Percentiles rank a stretch among this genome's conserved stretches.
Evolutionary conservation across 2,888 invertebrate genomes (phyloP).

Genomic region (Orthosia gracilis): DNA sequence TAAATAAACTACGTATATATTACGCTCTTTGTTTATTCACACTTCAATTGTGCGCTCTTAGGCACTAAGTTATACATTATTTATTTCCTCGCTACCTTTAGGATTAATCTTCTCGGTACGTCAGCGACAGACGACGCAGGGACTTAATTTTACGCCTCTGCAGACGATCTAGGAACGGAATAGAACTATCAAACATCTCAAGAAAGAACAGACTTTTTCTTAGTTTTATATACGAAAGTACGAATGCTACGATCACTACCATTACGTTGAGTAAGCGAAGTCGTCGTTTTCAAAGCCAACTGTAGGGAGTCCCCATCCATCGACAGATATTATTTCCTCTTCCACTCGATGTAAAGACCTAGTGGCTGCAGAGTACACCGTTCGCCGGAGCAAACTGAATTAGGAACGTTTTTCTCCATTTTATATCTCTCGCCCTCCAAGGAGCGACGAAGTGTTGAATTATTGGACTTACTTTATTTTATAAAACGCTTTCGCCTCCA

Average conservation of each 20-base stretch:
- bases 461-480: slow-evolving; percentile 89
- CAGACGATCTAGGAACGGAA: slow-evolving; percentile 47
- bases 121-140: slow-evolving; percentile 44
- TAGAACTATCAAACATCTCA: slow-evolving; percentile 63
- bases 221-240: slow-evolving; percentile 61
- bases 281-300: slow-evolving; percentile 74
- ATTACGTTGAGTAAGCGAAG: slow-evolving; percentile 76
- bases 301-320: slow-evolving; percentile 74
- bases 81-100: slow-evolving; percentile 56
- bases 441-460: slow-evolving; percentile 88
- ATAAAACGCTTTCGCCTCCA: slow-evolving; percentile 84
- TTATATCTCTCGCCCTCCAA: slow-evolving; percentile 85
- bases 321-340: slow-evolving; percentile 83
- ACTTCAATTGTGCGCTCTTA: slow-evolving; percentile 69
- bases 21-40: slow-evolving; percentile 72
- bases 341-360: slow-evolving; percentile 77
- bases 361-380: slow-evolving; percentile 80
- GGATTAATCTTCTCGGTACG: slow-evolving; percentile 41
- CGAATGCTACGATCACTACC: slow-evolving; percentile 62
- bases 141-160: slow-evolving; percentile 57
- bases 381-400: slow-evolving; percentile 87
- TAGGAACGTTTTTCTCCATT: slow-evolving; percentile 89
- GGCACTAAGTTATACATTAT: slow-evolving; percentile 63
- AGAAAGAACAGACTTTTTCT: slow-evolving; percentile 66
- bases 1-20: slow-evolving; percentile 75